These are phyloP conservation scores for Bembecia ichneumoniformis DNA, from an alignment of 2,888 invertebrate species.

Conservation along the genomic window DNA sequence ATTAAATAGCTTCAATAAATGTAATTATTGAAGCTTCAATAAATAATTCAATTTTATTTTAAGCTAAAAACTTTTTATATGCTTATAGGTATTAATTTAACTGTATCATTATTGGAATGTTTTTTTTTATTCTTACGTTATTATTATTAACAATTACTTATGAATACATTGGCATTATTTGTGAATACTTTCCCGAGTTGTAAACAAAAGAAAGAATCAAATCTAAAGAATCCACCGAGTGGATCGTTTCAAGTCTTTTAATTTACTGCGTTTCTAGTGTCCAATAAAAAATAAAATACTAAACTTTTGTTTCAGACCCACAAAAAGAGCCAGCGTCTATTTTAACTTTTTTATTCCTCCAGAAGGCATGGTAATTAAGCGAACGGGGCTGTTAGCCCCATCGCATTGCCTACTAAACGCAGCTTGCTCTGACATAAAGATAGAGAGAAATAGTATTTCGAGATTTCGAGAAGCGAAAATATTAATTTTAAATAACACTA, in stretches of 20 bases:
- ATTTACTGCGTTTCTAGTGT: slow-evolving; percentile 15
- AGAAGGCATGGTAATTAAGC: slow-evolving; percentile 54
- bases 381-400: slow-evolving; percentile 33
- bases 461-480: slow-evolving; percentile 9
- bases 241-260: slow-evolving; percentile 9
- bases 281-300: slow-evolving; percentile 17
- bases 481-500: neutral
- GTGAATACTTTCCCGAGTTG: neutral
- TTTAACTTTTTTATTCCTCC: slow-evolving; percentile 40
- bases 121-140: no score
- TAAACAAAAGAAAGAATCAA: no score
- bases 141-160: no score
- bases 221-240: neutral
- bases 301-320: slow-evolving; percentile 21
- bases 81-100: no score
- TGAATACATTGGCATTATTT: no score
- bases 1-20: no score
- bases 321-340: slow-evolving; percentile 33
- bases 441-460: slow-evolving; percentile 27
- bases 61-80: no score
- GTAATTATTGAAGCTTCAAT: no score
- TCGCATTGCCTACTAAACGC: slow-evolving; percentile 34
- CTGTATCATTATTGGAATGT: no score
- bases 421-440: slow-evolving; percentile 35
- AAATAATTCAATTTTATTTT: no score